Conservation (phyloP, 2,113 vertebrate species). For the Athene noctua region DNA sequence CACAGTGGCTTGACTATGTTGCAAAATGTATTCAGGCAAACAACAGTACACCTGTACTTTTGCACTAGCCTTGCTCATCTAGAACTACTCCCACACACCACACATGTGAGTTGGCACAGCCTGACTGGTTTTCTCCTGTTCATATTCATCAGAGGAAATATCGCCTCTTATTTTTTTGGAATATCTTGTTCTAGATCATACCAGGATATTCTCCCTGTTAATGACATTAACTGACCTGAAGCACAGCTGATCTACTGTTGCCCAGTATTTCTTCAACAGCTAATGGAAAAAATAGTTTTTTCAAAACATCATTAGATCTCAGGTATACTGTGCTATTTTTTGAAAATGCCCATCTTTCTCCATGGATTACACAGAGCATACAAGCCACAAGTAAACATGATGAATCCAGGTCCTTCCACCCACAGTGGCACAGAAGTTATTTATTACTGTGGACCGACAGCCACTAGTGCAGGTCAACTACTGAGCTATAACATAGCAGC, state of each 20-base stretch:
- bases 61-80: background rate
- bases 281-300: background rate
- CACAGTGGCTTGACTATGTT: background rate
- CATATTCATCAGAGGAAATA: background rate
- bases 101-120: accelerated
- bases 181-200: background rate
- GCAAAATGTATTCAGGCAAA: background rate
- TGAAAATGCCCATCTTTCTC: background rate
- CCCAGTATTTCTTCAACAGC: background rate
- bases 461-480: background rate
- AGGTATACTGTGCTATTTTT: background rate
- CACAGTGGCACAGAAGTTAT: background rate
- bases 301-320: background rate
- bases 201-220: background rate
- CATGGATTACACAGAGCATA: background rate
- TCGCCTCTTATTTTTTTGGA: background rate
- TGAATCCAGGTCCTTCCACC: background rate
- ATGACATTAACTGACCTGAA: background rate
- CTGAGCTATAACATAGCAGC: background rate
- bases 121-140: background rate
- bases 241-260: background rate
- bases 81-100: background rate
- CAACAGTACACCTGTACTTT: background rate
- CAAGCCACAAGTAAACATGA: background rate
- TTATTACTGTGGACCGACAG: background rate